Conservation (phyloP, 2,113 vertebrate species). For the Mormyrus lacerda region DNA sequence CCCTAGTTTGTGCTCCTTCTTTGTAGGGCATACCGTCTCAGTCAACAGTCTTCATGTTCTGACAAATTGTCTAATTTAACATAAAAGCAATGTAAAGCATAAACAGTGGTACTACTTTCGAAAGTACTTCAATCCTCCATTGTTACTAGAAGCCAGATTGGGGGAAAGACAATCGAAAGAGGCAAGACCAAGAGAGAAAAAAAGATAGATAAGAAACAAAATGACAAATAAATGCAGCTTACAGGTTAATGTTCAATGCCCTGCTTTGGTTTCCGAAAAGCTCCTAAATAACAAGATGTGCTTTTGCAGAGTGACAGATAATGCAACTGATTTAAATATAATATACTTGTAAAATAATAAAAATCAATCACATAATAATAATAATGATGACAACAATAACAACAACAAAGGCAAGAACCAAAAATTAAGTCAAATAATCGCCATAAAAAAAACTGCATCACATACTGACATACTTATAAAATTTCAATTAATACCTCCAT, state of each 20-base stretch:
- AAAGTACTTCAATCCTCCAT: background rate
- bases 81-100: background rate
- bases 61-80: background rate
- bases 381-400: background rate
- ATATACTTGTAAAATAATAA: background rate
- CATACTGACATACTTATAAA: background rate
- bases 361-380: background rate
- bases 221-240: background rate
- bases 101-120: background rate
- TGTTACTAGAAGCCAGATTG: background rate
- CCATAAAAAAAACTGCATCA: background rate
- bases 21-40: background rate
- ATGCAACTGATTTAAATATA: background rate
- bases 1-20: background rate
- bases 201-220: background rate
- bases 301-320: background rate
- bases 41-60: background rate
- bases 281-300: background rate
- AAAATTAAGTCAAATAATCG: background rate
- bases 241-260: background rate
- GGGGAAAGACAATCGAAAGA: background rate
- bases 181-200: background rate
- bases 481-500: constrained; percentile 10
- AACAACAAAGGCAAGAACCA: background rate
- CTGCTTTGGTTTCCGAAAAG: background rate